Base-by-base conservation (phyloP, 2,113 vertebrate species). In the Syrmaticus mikado region DNA sequence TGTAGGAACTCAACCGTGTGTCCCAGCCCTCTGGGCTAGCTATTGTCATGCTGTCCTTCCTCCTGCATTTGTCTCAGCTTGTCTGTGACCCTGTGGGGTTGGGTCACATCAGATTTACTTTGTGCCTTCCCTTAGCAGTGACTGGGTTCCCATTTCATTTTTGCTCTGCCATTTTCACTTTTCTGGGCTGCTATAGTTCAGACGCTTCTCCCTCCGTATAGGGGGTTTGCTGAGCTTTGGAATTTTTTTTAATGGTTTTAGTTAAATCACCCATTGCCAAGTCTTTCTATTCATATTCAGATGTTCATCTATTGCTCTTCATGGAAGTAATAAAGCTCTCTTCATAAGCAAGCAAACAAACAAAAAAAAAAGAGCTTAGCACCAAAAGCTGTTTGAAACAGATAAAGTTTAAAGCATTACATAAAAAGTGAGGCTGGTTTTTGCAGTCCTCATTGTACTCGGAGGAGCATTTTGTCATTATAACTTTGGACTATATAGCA, bases 1-100 rank as follows among this genome's bases (percentile, higher is more conserved):
- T 75, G 95, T 45, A 81, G 80, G 83, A 83, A 81, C 95, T 83
- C 92, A 92, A 83, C 90, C 92, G 16, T 95, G 95, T 92, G 85
- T 86, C 93, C 81, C 82, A 85, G 87, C 84, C 89, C 92, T 77
- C 82, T 4, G 22, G 92, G 89, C 89, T 77, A 20, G 60, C 89
- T 85, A 50, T 71, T 95, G 92, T 92, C 94, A 93, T 84, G 58
- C 48, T 70, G 94, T 93, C 84, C 89, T 95, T 92, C 82, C 64
- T 94, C 64, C 64, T 65, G 89, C 60, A 92, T 94, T 94, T 89
- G 64, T 66, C 91, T 93, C 1, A 0, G 71, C 75, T 70, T 89
- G 74, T 82, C 89, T 67, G 45, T 92, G 84, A 85, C 78, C 89
- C 82, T 67, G 45, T 0, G 0, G 15, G 60, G 21, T 3, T 80